phyloP scores from a whole-genome alignment of 1,140 invertebrate genomes.

The Glossosoma conforme region DNA sequence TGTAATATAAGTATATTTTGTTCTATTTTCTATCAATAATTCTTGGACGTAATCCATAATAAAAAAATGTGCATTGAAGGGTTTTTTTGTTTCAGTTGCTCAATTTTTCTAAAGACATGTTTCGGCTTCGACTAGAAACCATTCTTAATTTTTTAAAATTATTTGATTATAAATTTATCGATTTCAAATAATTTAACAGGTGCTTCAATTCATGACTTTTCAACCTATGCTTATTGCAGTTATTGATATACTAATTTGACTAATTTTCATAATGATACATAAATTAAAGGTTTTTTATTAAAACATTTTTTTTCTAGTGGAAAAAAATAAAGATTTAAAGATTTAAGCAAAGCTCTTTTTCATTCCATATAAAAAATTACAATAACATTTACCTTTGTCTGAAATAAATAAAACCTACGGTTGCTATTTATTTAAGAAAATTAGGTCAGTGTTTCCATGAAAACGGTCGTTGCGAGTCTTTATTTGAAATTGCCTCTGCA shows the following conservation, averaged over 20 bases:
- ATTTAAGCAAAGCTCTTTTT: background rate
- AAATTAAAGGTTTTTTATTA: too few relatives aligned
- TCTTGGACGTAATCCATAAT: too few relatives aligned
- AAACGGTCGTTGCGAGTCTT: slow-evolving; percentile 5
- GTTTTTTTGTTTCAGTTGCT: background rate
- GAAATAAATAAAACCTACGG: background rate
- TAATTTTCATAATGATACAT: too few relatives aligned
- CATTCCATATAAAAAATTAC: background rate
- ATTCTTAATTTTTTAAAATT: background rate
- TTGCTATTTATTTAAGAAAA: slow-evolving; percentile 7
- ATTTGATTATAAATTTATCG: too few relatives aligned
- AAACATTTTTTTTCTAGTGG: background rate
- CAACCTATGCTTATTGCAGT: too few relatives aligned
- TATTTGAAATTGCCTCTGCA: slow-evolving; percentile 9
- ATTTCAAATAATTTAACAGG: too few relatives aligned
- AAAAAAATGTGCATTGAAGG: background rate
- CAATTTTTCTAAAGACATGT: background rate
- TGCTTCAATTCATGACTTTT: too few relatives aligned
- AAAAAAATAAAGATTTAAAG: background rate
- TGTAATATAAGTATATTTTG: too few relatives aligned
- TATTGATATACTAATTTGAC: too few relatives aligned
- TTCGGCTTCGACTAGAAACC: background rate
- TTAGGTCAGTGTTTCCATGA: slow-evolving; percentile 7
- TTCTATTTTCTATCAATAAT: too few relatives aligned
- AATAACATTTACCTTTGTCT: background rate